phyloP scores from a whole-genome alignment of 2,888 invertebrate species.

The Micoletzkya japonica region DNA sequence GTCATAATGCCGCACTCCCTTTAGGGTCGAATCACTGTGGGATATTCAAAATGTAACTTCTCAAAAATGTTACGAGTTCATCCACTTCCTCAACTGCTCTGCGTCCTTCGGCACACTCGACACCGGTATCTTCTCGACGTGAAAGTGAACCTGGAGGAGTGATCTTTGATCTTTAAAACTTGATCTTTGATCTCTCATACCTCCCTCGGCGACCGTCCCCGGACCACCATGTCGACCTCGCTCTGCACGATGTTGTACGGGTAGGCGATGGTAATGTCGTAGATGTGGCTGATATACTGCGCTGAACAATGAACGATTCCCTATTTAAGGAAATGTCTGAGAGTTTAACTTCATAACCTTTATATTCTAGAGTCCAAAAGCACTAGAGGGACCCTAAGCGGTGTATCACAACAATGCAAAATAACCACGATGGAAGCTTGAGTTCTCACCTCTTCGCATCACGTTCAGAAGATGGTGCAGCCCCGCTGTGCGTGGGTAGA shows the following conservation, averaged over 20 bases:
- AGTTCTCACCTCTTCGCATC: constrained; percentile 69
- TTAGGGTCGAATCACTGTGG: too few species aligned
- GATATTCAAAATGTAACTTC: too few species aligned
- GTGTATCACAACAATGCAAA: too few species aligned
- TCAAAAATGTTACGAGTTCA: constrained; percentile 50
- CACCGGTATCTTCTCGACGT: constrained; percentile 70
- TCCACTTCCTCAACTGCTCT: constrained; percentile 44
- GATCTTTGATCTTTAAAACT: too few species aligned
- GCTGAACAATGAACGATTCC: too few species aligned
- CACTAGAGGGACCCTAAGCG: too few species aligned
- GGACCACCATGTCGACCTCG: constrained; percentile 74
- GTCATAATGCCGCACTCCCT: too few species aligned
- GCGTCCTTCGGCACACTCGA: constrained; percentile 51
- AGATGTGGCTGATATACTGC: constrained; percentile 76
- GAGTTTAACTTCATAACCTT: too few species aligned
- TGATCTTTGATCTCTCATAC: too few species aligned
- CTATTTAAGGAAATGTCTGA: too few species aligned
- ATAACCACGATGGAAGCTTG: background rate
- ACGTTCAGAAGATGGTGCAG: constrained; percentile 68
- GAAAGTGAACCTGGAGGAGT: constrained; percentile 74
- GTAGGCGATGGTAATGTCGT: constrained; percentile 84
- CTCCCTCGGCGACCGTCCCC: constrained; percentile 76
- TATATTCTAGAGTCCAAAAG: too few species aligned
- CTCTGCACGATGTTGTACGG: constrained; percentile 77
- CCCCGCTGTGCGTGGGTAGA: constrained; percentile 86